These are phyloP conservation scores for Meloidogyne exigua DNA, from an alignment of 1,140 invertebrate genomes.

Conservation along the genomic window DNA sequence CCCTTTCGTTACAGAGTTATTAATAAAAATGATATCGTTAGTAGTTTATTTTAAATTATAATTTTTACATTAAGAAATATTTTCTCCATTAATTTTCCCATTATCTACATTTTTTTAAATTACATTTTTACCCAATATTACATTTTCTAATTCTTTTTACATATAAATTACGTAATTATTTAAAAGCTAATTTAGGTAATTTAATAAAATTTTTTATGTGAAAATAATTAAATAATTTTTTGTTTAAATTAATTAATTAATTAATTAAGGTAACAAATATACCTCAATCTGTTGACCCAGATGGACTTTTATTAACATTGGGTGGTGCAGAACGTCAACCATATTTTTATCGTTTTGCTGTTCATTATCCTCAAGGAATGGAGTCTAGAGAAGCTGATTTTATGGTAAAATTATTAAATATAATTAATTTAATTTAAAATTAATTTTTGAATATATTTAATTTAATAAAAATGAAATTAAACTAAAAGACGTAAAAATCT, in stretches of 20 bases:
- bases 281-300: slow-evolving; percentile 59
- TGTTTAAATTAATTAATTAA: background rate
- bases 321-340: slow-evolving; percentile 59
- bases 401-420: background rate
- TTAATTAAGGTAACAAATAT: slow-evolving; percentile 59
- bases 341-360: slow-evolving; percentile 59
- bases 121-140: background rate
- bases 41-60: slow-evolving; percentile 14
- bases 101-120: background rate
- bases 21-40: slow-evolving; percentile 60
- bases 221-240: slow-evolving; percentile 14
- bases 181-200: background rate
- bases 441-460: too few relatives aligned
- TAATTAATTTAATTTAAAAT: too few relatives aligned
- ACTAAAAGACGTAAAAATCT: too few relatives aligned
- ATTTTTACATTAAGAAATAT: background rate
- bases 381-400: slow-evolving; percentile 48
- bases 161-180: background rate
- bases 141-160: too few relatives aligned
- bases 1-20: slow-evolving; percentile 59
- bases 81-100: background rate
- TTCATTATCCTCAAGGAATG: slow-evolving; percentile 59
- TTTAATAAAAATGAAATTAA: too few relatives aligned
- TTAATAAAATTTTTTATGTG: too few relatives aligned
- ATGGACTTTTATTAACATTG: slow-evolving; percentile 51